Conservation (phyloP, 2,113 vertebrate species). For the Asarcornis scutulata region DNA sequence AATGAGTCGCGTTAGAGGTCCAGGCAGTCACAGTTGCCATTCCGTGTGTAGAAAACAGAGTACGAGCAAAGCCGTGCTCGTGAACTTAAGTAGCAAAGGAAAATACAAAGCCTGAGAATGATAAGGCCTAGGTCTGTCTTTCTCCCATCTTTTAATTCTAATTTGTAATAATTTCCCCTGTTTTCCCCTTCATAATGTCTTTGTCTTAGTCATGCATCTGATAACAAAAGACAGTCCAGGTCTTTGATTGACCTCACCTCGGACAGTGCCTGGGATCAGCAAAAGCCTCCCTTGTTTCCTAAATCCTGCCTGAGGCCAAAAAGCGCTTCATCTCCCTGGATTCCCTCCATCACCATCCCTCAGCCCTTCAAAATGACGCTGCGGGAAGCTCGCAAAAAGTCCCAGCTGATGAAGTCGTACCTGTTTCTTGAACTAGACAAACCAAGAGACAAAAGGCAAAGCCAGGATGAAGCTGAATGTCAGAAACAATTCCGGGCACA, state of each 20-base stretch:
- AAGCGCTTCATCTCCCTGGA: slow-evolving; percentile 65
- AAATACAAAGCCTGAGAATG: neutral
- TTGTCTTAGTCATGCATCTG: slow-evolving; percentile 58
- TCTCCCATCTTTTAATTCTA: neutral
- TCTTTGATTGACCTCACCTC: slow-evolving; percentile 75
- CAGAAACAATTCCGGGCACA: slow-evolving; percentile 88
- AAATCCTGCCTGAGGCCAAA: slow-evolving; percentile 60
- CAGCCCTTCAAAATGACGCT: slow-evolving; percentile 76
- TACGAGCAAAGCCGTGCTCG: neutral
- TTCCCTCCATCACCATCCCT: slow-evolving; percentile 74
- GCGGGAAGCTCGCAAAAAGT: slow-evolving; percentile 71
- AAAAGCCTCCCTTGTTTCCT: slow-evolving; percentile 31
- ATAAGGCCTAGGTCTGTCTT: neutral
- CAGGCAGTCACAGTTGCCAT: neutral
- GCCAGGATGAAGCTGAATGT: slow-evolving; percentile 85
- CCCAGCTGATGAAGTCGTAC: slow-evolving; percentile 71
- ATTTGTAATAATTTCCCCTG: slow-evolving; percentile 7
- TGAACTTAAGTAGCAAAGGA: neutral
- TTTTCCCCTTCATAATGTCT: slow-evolving; percentile 45
- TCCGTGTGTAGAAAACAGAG: neutral
- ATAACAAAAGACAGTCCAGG: slow-evolving; percentile 72
- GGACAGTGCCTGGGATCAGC: slow-evolving; percentile 43
- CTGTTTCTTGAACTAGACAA: slow-evolving; percentile 70
- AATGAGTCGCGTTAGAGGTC: neutral
- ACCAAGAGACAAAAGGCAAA: slow-evolving; percentile 73